Base-by-base conservation (phyloP, 2,888 invertebrate genomes). In the Drosophila nigricruria region DNA sequence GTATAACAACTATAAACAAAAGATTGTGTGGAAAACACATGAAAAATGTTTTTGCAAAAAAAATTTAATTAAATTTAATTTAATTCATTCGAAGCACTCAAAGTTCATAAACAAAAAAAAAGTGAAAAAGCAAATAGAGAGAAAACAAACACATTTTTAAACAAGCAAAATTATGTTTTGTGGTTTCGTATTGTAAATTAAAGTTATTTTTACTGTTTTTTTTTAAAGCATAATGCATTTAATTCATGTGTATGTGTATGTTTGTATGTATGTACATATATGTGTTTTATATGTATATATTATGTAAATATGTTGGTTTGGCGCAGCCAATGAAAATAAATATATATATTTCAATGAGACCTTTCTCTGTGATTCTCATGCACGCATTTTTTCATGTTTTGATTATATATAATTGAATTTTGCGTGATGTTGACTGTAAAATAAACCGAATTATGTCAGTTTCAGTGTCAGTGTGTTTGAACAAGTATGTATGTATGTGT, bases 1-100 rank as follows among this genome's bases (percentile, higher is more conserved):
- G 34, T 27, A 40, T 6, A 43, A 25, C 45, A 45, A 30, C n/a
- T 45, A 16, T 40, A 32, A 42, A 45, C 42, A 36, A 27, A 25
- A 53, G 60, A 74, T 72, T 65, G 23, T 25, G 16, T 53, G 20
- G 47, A 9, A 50, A 47, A 18, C 40, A 36, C 42, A 16, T 27
- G 34, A 42, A 23, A 23, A 23, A n/a, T 20, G 9, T 34, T 58
- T 43, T 16, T 36, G 52, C 23, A 16, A 25, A 36, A 20, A 23
- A 42, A 59, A 54, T 49, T 56, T 45, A 54, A 56, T 34, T 10
- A 16, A 34, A 50, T 47, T 40, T n/a, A 70, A 58, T 40, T 50
- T 34, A 45, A 40, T 43, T 14, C 36, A 47, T n/a, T 8, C n/a
- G 4, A n/a, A 43, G 30, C 54, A 59, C 42, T 38, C 20, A 50